A percentile compares a stretch with the other conserved stretches of the same genome.
phyloP scores from a whole-genome alignment of 2,797 vertebrate species.

The Parauchenoglanis punctatus region DNA sequence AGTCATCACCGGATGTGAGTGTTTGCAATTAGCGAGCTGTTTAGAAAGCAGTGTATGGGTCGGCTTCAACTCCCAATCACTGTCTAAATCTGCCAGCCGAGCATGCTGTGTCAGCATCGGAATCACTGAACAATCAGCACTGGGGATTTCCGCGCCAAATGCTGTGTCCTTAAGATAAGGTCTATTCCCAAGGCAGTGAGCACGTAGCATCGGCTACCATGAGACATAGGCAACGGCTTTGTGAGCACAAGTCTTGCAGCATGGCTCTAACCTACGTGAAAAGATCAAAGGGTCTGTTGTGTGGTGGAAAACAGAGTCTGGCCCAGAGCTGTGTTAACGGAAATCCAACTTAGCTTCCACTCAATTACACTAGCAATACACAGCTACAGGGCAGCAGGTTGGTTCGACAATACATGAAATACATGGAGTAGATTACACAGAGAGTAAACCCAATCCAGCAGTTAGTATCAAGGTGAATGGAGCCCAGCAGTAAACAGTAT shows the following conservation, averaged over 20 bases:
- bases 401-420: neutral
- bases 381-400: neutral
- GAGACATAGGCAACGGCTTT: neutral
- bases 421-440: neutral
- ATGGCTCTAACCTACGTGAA: neutral
- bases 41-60: neutral
- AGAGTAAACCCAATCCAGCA: neutral
- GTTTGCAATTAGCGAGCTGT: neutral
- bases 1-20: neutral
- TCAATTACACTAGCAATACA: neutral
- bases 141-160: constrained; percentile 4
- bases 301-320: neutral
- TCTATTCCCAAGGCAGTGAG: constrained; percentile 3
- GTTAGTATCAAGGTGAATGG: neutral
- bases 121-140: neutral
- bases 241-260: neutral
- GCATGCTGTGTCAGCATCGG: neutral
- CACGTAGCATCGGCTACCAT: neutral
- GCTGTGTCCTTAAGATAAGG: neutral
- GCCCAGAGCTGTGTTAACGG: neutral
- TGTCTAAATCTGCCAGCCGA: neutral
- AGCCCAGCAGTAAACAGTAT: neutral
- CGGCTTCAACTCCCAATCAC: neutral
- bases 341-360: neutral
- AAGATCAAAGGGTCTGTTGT: neutral